phyloP scores from a whole-genome alignment of 2,888 invertebrate genomes.

The Anarsia innoxiella region DNA sequence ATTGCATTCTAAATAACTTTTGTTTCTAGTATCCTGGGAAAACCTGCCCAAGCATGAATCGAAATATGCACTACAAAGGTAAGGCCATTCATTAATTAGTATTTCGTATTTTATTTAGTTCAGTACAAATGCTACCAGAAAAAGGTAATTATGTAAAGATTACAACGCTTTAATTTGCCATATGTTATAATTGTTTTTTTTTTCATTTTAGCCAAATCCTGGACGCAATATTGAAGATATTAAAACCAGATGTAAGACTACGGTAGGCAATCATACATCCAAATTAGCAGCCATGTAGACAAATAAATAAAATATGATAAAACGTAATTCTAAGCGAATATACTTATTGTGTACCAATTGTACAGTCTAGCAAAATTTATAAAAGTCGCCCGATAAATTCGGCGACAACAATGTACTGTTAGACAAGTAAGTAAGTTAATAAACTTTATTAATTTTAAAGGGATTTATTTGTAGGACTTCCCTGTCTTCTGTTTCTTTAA shows the following conservation, averaged over 20 bases:
- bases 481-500: too few species aligned
- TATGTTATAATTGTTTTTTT: conserved; percentile 15
- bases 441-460: too few species aligned
- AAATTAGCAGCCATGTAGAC: conserved; percentile 39
- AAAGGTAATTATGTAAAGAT: too few species aligned
- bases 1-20: too few species aligned
- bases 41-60: conserved; percentile 94
- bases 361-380: too few species aligned
- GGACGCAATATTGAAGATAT: conserved; percentile 85
- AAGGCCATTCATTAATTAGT: conserved; percentile 22
- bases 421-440: too few species aligned
- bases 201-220: conserved; percentile 83
- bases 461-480: too few species aligned
- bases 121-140: too few species aligned
- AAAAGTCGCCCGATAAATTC: too few species aligned
- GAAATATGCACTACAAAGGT: conserved; percentile 95
- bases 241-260: conserved; percentile 26
- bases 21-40: conserved; percentile 81
- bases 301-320: conserved; percentile 18
- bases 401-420: too few species aligned
- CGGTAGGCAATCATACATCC: conserved; percentile 45
- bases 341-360: conserved; percentile 51
- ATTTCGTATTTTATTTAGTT: too few species aligned
- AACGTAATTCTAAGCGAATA: conserved; percentile 17
- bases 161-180: too few species aligned